phyloP scores from a whole-genome alignment of 2,797 vertebrate species.

The Gambusia yucatana region DNA sequence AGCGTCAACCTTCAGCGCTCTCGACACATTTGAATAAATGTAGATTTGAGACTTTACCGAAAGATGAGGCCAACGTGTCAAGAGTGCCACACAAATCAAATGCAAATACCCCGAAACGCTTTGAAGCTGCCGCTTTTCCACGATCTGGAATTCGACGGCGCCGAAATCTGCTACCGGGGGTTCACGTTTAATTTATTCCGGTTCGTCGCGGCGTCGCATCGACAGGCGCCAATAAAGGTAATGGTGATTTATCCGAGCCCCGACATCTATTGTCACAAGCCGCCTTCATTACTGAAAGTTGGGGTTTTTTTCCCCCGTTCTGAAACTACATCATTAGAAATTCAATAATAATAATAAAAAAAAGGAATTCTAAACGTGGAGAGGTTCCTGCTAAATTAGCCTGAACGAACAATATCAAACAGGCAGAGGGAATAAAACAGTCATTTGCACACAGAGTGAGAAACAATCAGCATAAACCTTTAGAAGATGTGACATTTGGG shows the following conservation, averaged over 20 bases:
- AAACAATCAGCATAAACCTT: slow-evolving; percentile 65
- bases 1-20: slow-evolving; percentile 66
- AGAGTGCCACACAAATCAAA: slow-evolving; percentile 73
- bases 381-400: slow-evolving; percentile 59
- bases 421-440: slow-evolving; percentile 44
- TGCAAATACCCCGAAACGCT: slow-evolving; percentile 60
- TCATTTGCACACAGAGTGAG: slow-evolving; percentile 63
- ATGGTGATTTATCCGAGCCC: slow-evolving; percentile 38
- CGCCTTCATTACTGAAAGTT: slow-evolving; percentile 48
- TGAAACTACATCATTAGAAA: slow-evolving; percentile 50
- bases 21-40: slow-evolving; percentile 77
- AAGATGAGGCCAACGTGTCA: slow-evolving; percentile 73
- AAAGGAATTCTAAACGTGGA: slow-evolving; percentile 54
- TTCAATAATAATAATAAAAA: slow-evolving; percentile 16
- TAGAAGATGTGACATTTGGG: slow-evolving; percentile 68
- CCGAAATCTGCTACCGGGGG: slow-evolving; percentile 22
- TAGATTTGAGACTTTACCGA: slow-evolving; percentile 74
- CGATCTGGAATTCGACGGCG: slow-evolving; percentile 25
- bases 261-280: slow-evolving; percentile 34
- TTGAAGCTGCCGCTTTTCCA: slow-evolving; percentile 33
- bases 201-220: slow-evolving; percentile 34
- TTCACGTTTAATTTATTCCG: slow-evolving; percentile 38
- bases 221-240: slow-evolving; percentile 53
- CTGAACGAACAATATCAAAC: slow-evolving; percentile 40
- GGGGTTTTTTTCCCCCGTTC: slow-evolving; percentile 42